Evolutionary conservation across 2,888 invertebrate species (phyloP), one percentile per base, ranked within the genome.

Genomic region (Orchesella flavescens): DNA sequence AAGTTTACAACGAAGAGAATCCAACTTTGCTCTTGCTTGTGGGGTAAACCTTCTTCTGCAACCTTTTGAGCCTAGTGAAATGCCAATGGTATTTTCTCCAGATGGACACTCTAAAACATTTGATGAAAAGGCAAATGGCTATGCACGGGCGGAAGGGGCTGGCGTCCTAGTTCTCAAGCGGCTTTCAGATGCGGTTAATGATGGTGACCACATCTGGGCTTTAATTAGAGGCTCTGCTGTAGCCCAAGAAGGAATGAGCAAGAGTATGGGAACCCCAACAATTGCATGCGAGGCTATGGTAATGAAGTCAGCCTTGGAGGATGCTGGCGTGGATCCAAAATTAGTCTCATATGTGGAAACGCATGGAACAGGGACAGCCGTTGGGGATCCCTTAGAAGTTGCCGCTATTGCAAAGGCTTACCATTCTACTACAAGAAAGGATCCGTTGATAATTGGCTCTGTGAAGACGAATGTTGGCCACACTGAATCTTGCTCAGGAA

Each of bases 361-460:
- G 3, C 72, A 73, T 21, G 80, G 73, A 13, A 80, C 73, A n/a
- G 80, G 80, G 4, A 57, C 99, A 1, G 44, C 23, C 43, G 66
- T 83, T 0, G 85, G 85, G 0, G 85, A 85, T 63, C 77, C 79
- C 1, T 44, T 80, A 15, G 85, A 85, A 71, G 53, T 75, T 0
- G 63, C 75, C 13, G 74, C 82, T 0, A 65, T 85, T 5, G 75
- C 72, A 0, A 49, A 57, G 12, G 82, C 63, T 2, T 85, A 83
- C 49, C n/a, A 55, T 17, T 61, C 71, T 1, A 23, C 46, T 24
- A 63, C 21, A 15, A 17, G 68, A 46, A 57, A 63, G 1, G 34
- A 59, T 13, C 65, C 81, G 0, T 68, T 77, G 21, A 19, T 74
- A 10, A 72, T 81, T 43, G 84, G 81, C 1, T 77, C 77, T n/a